These are phyloP conservation scores for Epizoanthus ramosus DNA, from an alignment of 92 coral and sea anemone genomes.

Conservation along the genomic window DNA sequence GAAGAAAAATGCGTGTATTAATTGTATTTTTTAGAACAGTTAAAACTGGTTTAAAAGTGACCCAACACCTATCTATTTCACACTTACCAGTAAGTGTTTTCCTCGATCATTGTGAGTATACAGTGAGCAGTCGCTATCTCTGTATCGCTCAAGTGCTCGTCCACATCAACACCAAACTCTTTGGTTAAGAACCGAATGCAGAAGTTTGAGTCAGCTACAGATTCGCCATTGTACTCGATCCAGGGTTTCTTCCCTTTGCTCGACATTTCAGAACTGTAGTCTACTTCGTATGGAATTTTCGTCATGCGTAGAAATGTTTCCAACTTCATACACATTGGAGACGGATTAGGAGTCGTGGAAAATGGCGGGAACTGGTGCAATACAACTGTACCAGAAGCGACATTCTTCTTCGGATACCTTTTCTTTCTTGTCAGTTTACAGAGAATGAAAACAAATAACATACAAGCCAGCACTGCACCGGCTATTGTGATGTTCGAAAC, in stretches of 20 bases:
- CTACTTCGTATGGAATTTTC: slow-evolving; percentile 56
- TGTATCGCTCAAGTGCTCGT: slow-evolving; percentile 52
- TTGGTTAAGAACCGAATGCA: slow-evolving; percentile 67
- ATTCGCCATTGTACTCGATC: slow-evolving; percentile 66
- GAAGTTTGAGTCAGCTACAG: slow-evolving; percentile 76
- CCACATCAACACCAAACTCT: slow-evolving; percentile 69
- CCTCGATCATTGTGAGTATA: slow-evolving; percentile 74
- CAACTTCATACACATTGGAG: slow-evolving; percentile 59
- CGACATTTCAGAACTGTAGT: slow-evolving; percentile 43
- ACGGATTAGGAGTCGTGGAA: neutral
- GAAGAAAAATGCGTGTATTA: neutral
- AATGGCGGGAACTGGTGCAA: slow-evolving; percentile 41
- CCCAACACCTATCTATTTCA: neutral
- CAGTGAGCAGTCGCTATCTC: slow-evolving; percentile 63
- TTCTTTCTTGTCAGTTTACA: neutral
- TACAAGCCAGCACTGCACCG: neutral
- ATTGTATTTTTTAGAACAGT: neutral
- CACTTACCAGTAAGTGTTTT: slow-evolving; percentile 75
- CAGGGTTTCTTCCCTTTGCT: slow-evolving; percentile 80
- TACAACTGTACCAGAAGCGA: slow-evolving; percentile 23
- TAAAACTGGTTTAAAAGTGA: neutral
- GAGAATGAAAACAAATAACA: neutral
- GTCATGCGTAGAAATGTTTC: slow-evolving; percentile 73
- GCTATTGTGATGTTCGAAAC: neutral
- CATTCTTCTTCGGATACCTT: neutral